Evolutionary conservation across 2,888 invertebrate species (phyloP).

Genomic region (Pantelozetes paolii): DNA sequence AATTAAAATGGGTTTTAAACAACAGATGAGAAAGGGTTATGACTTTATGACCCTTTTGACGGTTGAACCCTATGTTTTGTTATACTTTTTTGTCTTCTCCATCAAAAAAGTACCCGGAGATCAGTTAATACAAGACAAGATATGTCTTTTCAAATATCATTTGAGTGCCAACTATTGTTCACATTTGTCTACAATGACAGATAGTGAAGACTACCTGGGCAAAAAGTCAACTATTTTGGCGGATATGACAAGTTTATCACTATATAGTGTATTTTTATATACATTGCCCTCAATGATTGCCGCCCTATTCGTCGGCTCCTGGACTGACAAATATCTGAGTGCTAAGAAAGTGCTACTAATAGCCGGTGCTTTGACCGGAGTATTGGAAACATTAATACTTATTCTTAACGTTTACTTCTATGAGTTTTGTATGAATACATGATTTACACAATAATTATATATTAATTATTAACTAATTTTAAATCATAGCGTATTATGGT

Average conservation of each 20-base stretch:
- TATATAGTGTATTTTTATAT: background rate
- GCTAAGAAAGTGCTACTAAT: conserved; percentile 29
- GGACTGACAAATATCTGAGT: conserved; percentile 26
- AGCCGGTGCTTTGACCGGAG: background rate
- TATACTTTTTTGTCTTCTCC: background rate
- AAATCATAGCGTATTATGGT: too few species aligned
- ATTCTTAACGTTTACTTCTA: conserved; percentile 25
- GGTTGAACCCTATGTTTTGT: conserved; percentile 31
- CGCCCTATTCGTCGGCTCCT: conserved; percentile 29
- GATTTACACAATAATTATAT: too few species aligned
- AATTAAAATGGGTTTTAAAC: background rate
- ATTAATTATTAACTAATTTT: too few species aligned
- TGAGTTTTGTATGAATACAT: too few species aligned
- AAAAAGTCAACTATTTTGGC: conserved; percentile 15
- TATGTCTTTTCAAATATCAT: conserved; percentile 12
- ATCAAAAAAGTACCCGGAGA: conserved; percentile 17
- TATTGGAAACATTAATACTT: background rate
- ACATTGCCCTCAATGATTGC: background rate
- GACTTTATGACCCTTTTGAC: background rate
- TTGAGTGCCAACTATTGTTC: conserved; percentile 21
- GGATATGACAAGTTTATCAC: background rate
- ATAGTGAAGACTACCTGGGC: background rate
- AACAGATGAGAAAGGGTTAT: background rate
- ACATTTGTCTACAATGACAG: conserved; percentile 8
- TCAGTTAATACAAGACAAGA: conserved; percentile 37